Evolutionary conservation across 2,888 invertebrate genomes (phyloP).

Genomic region (Oscheius sp.): DNA sequence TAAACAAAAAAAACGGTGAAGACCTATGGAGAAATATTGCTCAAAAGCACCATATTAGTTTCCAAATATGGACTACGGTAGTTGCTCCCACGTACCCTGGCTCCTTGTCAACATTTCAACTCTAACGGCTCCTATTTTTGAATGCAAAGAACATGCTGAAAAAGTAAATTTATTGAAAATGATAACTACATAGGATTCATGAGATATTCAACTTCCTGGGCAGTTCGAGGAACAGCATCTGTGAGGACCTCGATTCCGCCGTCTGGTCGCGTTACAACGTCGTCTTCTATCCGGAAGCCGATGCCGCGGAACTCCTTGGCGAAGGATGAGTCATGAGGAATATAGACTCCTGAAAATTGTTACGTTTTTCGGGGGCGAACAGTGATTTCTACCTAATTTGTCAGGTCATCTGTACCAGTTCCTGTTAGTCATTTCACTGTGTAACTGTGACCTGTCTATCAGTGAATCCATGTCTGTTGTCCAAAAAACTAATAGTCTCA

Average conservation of each 20-base stretch:
- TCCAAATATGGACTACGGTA: slow-evolving; percentile 13
- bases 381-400: too few relatives aligned
- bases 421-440: too few relatives aligned
- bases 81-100: background rate
- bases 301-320: slow-evolving; percentile 63
- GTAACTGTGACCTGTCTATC: too few relatives aligned
- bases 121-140: background rate
- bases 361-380: background rate
- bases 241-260: slow-evolving; percentile 66
- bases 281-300: slow-evolving; percentile 70
- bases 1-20: too few relatives aligned
- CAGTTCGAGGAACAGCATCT: slow-evolving; percentile 50
- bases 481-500: too few relatives aligned
- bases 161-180: too few relatives aligned
- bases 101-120: background rate
- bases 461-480: too few relatives aligned
- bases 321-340: slow-evolving; percentile 52
- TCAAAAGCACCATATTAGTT: background rate
- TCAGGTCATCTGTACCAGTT: too few relatives aligned
- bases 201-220: slow-evolving; percentile 58
- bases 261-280: slow-evolving; percentile 52
- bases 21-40: background rate
- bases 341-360: slow-evolving; percentile 53
- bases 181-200: slow-evolving; percentile 45
- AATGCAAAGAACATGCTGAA: too few relatives aligned